Conservation (phyloP, 2,888 invertebrate species). For the Apoda limacodes region DNA sequence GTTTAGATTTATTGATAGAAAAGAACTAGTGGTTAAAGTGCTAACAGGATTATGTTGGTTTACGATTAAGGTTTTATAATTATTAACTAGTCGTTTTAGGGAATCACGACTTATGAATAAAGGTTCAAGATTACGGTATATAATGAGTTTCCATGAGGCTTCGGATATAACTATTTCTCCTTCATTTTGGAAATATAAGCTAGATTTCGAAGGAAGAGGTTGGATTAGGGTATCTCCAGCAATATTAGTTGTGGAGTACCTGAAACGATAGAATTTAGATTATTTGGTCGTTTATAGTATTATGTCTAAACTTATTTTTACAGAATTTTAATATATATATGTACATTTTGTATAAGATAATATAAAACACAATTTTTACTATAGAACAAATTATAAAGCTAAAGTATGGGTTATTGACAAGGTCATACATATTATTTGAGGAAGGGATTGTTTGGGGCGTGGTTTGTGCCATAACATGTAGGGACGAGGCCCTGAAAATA, state of each 20-base stretch:
- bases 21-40: constrained; percentile 15
- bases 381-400: constrained; percentile 17
- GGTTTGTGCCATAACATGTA: constrained; percentile 5
- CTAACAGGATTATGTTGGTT: constrained; percentile 12
- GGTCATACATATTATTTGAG: constrained; percentile 1
- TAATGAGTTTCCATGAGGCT: constrained; percentile 20
- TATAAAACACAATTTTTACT: constrained; percentile 12
- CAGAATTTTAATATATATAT: constrained; percentile 1
- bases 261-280: constrained; percentile 11
- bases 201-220: constrained; percentile 16
- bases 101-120: constrained; percentile 20
- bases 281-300: too few species aligned
- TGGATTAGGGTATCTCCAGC: constrained; percentile 7
- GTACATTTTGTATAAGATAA: constrained; percentile 15
- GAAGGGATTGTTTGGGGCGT: constrained; percentile 2
- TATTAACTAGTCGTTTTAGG: constrained; percentile 12
- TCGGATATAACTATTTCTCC: constrained; percentile 14
- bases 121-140: constrained; percentile 19
- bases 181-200: constrained; percentile 17
- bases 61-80: too few species aligned
- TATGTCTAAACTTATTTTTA: too few species aligned
- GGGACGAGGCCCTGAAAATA: constrained; percentile 12
- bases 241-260: constrained; percentile 9
- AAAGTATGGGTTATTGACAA: constrained; percentile 16
- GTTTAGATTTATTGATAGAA: constrained; percentile 16